Percentiles rank a stretch among this genome's conserved stretches.
These are phyloP conservation scores for Pristiophorus japonicus DNA, from an alignment of 2,113 vertebrate genomes.

Conservation along the genomic window DNA sequence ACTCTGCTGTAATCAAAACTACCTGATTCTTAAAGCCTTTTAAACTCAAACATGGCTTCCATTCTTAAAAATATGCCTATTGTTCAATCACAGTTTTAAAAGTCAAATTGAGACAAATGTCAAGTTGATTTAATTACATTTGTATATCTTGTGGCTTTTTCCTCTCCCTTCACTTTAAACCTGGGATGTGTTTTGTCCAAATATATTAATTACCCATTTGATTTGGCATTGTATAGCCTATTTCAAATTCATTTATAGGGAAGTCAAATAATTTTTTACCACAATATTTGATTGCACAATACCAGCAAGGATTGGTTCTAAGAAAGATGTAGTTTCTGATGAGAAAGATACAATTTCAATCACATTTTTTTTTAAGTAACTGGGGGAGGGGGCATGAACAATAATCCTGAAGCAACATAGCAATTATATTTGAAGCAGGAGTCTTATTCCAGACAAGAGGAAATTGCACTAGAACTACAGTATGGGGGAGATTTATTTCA, in stretches of 20 bases:
- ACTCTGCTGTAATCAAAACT: neutral
- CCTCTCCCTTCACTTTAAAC: neutral
- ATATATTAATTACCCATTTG: neutral
- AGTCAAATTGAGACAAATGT: neutral
- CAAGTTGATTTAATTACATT: neutral
- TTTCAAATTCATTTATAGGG: neutral
- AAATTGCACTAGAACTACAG: slow-evolving; percentile 1
- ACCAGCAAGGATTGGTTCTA: neutral
- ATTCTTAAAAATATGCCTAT: neutral
- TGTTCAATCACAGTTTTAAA: neutral
- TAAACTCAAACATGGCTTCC: neutral
- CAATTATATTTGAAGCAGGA: slow-evolving; percentile 10
- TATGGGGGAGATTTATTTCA: neutral
- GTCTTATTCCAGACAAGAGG: slow-evolving; percentile 1
- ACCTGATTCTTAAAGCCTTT: slow-evolving; percentile 17
- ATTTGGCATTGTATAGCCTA: neutral
- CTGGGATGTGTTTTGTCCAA: neutral
- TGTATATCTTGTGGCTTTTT: neutral
- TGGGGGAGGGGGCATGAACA: neutral
- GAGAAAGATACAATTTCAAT: neutral
- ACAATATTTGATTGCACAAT: neutral
- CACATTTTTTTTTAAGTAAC: neutral
- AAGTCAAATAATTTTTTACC: neutral
- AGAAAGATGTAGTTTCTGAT: neutral
- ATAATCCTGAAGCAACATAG: neutral